Evolutionary conservation across 2,113 vertebrate species (phyloP), one percentile per base, ranked within the genome.

Genomic region (Cnemophilus loriae): DNA sequence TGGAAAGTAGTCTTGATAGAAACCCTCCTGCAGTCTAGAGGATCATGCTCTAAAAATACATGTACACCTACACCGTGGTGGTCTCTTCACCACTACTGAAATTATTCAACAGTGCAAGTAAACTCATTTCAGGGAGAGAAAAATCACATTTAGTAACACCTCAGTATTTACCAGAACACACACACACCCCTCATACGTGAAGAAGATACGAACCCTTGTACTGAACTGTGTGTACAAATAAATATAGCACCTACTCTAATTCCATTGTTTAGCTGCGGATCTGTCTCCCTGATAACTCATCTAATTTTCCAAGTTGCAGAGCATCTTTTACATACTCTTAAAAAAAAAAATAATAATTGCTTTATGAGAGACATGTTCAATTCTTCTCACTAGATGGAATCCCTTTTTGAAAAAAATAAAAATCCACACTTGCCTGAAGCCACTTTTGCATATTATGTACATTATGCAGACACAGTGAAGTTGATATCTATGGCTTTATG

Each of bases 171-270:
- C 22, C 16, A 42, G 35, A 50, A 74, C 30, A 53, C 15, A 20
- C 0, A 0, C 6, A 16, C 16, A 1, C 7, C 3, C 19, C 21
- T 55, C 13, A 4, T 4, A 28, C 5, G 7, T 37, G 56, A 55
- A 28, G 46, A 77, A 12, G 8, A 47, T 41, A n/a, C 0, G 8
- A 87, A 80, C 17, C 46, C 7, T 9, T 17, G 13, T 39, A 35
- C 11, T 46, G 33, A 90, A 30, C 18, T 32, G 32, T 32, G 23
- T 21, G 16, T 17, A 71, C 2, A 60, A 89, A 67, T 77, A 57
- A 52, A 87, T 47, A 28, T 53, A 89, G 47, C 30, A 56, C 16
- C 44, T 53, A 32, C 39, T 65, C 22, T 55, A 53, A 67, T 76
- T 59, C n/a, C 60, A 14, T 47, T 70, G 44, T 32, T 33, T 33